These are phyloP conservation scores for Vanessa cardui DNA, from an alignment of 2,888 invertebrate genomes.

Conservation along the genomic window DNA sequence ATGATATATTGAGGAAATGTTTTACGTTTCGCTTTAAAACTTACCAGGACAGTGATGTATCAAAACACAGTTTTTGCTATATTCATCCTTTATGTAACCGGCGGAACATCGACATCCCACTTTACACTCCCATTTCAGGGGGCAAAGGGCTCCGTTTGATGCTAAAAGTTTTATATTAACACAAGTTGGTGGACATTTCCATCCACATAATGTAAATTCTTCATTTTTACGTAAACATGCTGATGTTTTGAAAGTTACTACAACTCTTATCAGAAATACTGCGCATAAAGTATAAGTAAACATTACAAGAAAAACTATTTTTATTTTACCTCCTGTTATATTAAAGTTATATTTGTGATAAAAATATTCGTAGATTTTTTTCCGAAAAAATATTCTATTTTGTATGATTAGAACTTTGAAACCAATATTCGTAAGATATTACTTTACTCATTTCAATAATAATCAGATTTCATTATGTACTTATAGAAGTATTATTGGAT, in stretches of 20 bases:
- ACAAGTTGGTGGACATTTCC: conserved; percentile 73
- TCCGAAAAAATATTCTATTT: too few species aligned
- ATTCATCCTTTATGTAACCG: conserved; percentile 68
- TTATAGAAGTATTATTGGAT: too few species aligned
- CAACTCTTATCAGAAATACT: conserved; percentile 25
- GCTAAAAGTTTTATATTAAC: conserved; percentile 60
- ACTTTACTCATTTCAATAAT: too few species aligned
- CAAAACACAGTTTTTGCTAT: conserved; percentile 62
- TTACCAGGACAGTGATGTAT: conserved; percentile 68
- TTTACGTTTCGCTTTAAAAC: conserved; percentile 14
- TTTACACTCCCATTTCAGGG: conserved; percentile 66
- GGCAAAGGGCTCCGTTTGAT: conserved; percentile 47
- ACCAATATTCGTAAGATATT: too few species aligned
- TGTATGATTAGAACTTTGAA: too few species aligned
- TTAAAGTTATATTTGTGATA: neutral
- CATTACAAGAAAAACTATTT: conserved; percentile 11
- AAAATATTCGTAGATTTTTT: too few species aligned
- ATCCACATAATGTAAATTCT: conserved; percentile 68
- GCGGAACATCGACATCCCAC: conserved; percentile 69
- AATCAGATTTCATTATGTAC: too few species aligned
- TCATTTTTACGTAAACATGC: conserved; percentile 59
- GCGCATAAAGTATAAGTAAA: conserved; percentile 9
- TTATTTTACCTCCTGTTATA: neutral
- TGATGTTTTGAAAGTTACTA: conserved; percentile 55
- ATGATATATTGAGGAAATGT: neutral